Evolutionary conservation across 2,113 vertebrate genomes (phyloP).

Genomic region (Leiothrix lutea): DNA sequence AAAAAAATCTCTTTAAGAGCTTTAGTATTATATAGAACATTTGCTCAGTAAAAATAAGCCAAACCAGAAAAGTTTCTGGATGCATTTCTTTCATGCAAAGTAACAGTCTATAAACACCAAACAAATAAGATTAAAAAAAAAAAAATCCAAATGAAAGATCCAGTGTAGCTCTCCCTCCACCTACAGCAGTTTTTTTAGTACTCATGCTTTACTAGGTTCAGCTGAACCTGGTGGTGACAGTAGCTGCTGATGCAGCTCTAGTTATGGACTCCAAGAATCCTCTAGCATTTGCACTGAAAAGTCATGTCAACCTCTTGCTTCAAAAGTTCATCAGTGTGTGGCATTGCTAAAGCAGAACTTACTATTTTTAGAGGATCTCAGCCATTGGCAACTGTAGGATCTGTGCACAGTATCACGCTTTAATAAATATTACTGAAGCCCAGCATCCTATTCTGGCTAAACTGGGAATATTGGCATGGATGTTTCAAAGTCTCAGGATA

Average conservation of each 20-base stretch:
- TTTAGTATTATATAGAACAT: background rate
- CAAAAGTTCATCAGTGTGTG: background rate
- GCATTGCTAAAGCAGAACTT: background rate
- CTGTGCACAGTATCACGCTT: background rate
- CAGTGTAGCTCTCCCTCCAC: background rate
- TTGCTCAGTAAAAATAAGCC: background rate
- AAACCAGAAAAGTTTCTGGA: background rate
- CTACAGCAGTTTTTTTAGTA: background rate
- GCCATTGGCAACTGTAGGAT: background rate
- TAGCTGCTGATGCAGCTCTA: background rate
- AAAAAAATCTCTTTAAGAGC: background rate
- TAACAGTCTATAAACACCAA: background rate
- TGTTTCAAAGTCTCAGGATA: background rate
- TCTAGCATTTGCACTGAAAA: background rate
- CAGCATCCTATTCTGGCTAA: background rate
- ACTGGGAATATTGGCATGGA: background rate
- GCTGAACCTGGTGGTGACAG: background rate
- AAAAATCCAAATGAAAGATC: background rate
- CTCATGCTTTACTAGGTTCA: background rate
- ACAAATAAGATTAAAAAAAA: background rate
- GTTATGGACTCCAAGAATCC: background rate
- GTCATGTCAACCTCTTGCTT: background rate
- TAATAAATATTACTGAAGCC: background rate
- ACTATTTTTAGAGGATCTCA: background rate
- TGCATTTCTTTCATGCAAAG: background rate